Evolutionary conservation across 2,113 vertebrate species (phyloP), one percentile per base, ranked within the genome.

Genomic region (Nasalis larvatus): DNA sequence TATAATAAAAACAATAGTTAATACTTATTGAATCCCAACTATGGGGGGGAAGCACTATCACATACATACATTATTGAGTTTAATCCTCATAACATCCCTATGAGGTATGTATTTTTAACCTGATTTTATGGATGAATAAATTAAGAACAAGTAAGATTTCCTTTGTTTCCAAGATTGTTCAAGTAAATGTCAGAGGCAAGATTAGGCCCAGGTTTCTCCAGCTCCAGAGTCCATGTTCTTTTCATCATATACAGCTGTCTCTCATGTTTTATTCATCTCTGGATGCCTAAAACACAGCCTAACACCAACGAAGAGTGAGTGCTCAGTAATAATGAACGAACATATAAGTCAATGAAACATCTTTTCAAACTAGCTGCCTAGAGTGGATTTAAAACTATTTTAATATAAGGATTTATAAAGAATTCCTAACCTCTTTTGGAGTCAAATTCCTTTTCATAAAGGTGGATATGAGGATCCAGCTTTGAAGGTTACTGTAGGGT

Each of bases 361-460:
- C 88, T 87, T 93, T 63, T 68, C 82, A 97, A 91, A 21, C 58
- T 95, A 90, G 69, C 56, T 82, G 40, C 56, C 68, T 84, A 89
- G 86, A 86, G 40, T 47, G n/a, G 37, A 81, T 73, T 86, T 73
- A 68, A 76, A 93, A 83, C 42, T 89, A 94, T 47, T 90, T 92
- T 92, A 77, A 83, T 80, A 52, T 58, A 87, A 96, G 42, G 66
- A 87, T 96, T 97, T 94, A 94, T 81, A 81, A 97, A 85, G 80
- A 85, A 66, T 74, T n/a, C 8, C 81, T 85, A 63, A 76, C 58
- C 45, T 92, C 68, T 52, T 90, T 81, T 94, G 85, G 88, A 37
- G 81, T 58, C 42, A n/a, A 89, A 85, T 84, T 81, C 71, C 30
- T 71, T 30, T 94, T 90, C 88, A 66, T 80, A 73, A 95, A 42